Evolutionary conservation across 2,113 vertebrate species (phyloP), one percentile per base, ranked within the genome.

Genomic region (Hippocampus abdominalis): DNA sequence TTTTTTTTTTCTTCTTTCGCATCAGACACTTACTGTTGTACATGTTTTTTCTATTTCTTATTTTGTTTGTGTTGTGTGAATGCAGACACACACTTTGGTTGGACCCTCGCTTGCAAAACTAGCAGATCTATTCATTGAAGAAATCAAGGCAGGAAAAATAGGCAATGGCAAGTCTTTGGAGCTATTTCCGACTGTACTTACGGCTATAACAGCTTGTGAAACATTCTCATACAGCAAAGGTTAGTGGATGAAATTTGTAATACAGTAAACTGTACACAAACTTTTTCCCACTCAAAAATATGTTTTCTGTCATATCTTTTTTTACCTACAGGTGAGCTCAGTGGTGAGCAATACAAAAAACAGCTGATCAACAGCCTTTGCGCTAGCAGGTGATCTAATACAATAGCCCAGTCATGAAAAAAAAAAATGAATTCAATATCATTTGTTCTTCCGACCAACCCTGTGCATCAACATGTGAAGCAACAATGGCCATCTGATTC

Each of bases 311-410:
- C 11, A 20, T 29, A 29, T 32, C 16, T 18, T 9, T 32, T 29
- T 49, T 51, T 2, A 39, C 57, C 46, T 81, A 59, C 72, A 98
- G 97, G 93, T 75, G 94, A 97, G 72, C 90, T 96, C 69, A 98
- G 86, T 84, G 97, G 96, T 13, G 94, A 96, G 66, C 96, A 96
- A 74, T 95, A 91, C 88, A 98, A 96, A 90, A 98, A 95, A 62
- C 95, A 97, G 82, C 86, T 99, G 83, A 95, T 99, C 85, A 95
- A 94, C 77, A 95, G 92, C 9, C 93, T 99, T 32, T 99, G 97
- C 80, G 95, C 95, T 39, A 93, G 93, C 93, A 95, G 94, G 97
- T 98, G 70, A 77, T 69, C 4, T 27, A 12, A 15, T 70, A 21
- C n/a, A 42, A 62, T 16, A 59, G n/a, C 27, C 10, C 29, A 20